Base-by-base conservation (phyloP, 2,888 invertebrate genomes). In the Bedellia somnulentella region DNA sequence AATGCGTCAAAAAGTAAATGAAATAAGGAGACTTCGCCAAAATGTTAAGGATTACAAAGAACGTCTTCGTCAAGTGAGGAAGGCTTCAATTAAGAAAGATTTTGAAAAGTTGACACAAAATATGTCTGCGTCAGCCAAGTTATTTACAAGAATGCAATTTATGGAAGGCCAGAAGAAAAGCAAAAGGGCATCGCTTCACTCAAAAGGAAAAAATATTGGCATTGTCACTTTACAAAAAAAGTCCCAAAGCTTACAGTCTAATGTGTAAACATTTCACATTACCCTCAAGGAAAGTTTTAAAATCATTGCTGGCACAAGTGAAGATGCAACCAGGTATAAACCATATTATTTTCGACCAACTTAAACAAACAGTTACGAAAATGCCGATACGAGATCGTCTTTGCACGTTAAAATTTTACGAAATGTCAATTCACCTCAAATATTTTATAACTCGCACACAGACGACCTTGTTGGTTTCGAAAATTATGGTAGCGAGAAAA, bases 401-500 rank as follows among this genome's bases (percentile, higher is more conserved):
- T 3, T 39, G 37, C 12, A 36, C 15, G 3, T 15, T 43, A 1
- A 34, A 36, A 3, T 41, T 41, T 34, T 41, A 43, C 13, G 41
- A 43, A 33, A 40, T 42, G 38, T 37, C 40, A 1, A 15, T 2
- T 35, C 35, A 1, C 32, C 39, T 5, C 35, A 40, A 15, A 15
- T 40, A 13, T 3, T 14, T 10, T 42, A 32, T 24, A 32, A 33
- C 24, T 14, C 24, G 8, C 16, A 24, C 16, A 37, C 35, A 3
- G 38, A 42, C 23, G 8, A 22, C 17, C 11, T 42, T 2, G 18
- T 37, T 29, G 40, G 42, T 5, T 42, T 44, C 34, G 27, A 35
- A 4, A 24, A 5, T 28, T 22, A 18, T 27, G 13, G 12, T 16
- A 11, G 11, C 32, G 9, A 12, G 16, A 13, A n/a, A n/a, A n/a